Evolutionary conservation across 2,797 vertebrate genomes (phyloP).

Genomic region (Gambusia yucatana): DNA sequence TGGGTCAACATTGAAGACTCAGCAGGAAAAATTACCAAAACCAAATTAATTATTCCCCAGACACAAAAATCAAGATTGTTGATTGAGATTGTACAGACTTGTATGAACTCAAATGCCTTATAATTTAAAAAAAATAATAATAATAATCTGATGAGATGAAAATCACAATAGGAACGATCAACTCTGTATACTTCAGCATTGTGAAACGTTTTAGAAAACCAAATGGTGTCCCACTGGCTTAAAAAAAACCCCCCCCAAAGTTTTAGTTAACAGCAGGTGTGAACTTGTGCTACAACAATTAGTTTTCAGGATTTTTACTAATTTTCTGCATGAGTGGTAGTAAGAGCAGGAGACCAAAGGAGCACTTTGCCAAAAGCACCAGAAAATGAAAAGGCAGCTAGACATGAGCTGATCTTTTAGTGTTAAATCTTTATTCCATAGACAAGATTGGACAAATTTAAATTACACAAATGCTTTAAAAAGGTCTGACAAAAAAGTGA

Average conservation of each 20-base stretch:
- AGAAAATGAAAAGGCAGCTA: neutral
- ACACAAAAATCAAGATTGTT: neutral
- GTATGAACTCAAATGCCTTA: neutral
- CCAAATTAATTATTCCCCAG: neutral
- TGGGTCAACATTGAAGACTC: neutral
- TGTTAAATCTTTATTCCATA: slow-evolving; percentile 28
- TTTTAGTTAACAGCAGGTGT: neutral
- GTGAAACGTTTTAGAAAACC: neutral
- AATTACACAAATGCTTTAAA: neutral
- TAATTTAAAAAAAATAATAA: neutral
- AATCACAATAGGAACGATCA: neutral
- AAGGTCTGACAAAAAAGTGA: neutral
- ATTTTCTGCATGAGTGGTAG: neutral
- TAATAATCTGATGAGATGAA: neutral
- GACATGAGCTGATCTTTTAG: neutral
- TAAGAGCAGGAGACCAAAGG: neutral
- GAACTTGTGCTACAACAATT: neutral
- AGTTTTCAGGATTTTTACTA: neutral
- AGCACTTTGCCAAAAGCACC: neutral
- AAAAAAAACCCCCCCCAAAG: neutral
- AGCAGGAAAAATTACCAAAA: neutral
- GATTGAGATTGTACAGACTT: no score
- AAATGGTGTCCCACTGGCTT: neutral
- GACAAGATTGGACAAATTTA: neutral
- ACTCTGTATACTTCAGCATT: neutral